phyloP scores from a whole-genome alignment of 1,140 invertebrate species.

The Pissodes strobi region DNA sequence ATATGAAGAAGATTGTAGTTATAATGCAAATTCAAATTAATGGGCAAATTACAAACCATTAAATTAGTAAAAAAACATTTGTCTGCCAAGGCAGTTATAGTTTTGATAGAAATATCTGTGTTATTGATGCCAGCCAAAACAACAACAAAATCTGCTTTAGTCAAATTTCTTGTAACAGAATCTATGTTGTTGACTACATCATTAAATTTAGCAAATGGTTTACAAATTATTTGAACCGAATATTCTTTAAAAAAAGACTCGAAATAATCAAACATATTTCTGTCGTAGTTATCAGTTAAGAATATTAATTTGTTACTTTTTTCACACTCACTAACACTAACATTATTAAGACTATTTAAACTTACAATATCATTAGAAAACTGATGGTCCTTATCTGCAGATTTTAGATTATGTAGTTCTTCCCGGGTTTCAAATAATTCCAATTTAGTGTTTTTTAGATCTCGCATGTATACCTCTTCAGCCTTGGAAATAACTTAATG shows the following conservation, averaged over 20 bases:
- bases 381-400: too few relatives aligned
- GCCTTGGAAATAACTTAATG: too few relatives aligned
- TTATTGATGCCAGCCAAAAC: not conserved
- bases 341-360: too few relatives aligned
- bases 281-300: constrained; percentile 2
- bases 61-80: not conserved
- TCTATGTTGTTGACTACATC: not conserved
- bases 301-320: not conserved
- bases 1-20: not conserved
- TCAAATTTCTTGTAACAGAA: not conserved
- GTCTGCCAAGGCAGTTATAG: not conserved
- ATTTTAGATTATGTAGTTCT: too few relatives aligned
- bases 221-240: not conserved
- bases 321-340: too few relatives aligned
- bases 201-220: not conserved
- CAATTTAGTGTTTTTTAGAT: too few relatives aligned
- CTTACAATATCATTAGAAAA: too few relatives aligned
- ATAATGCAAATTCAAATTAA: not conserved
- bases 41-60: not conserved
- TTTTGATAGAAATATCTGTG: not conserved
- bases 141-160: not conserved
- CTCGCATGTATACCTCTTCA: too few relatives aligned
- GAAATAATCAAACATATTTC: not conserved
- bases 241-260: too few relatives aligned
- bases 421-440: too few relatives aligned